These are phyloP conservation scores for Andricus curvator DNA, from an alignment of 2,888 invertebrate species.

Conservation along the genomic window DNA sequence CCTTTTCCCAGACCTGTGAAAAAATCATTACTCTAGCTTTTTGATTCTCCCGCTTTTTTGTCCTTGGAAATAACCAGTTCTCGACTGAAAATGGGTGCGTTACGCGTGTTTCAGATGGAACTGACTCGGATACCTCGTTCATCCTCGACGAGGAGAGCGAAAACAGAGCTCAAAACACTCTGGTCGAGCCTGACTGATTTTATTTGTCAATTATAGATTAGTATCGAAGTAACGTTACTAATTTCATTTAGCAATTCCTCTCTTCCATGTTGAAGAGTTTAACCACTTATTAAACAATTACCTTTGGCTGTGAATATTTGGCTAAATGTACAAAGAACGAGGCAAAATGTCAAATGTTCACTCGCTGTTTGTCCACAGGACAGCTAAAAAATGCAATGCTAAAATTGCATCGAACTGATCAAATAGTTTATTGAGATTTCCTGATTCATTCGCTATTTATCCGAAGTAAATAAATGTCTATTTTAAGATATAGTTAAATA, in stretches of 20 bases:
- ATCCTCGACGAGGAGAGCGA: slow-evolving; percentile 64
- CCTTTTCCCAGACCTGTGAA: neutral
- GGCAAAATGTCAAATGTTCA: slow-evolving; percentile 2
- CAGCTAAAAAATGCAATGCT: neutral
- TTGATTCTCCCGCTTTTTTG: neutral
- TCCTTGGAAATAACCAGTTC: neutral
- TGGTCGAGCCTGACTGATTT: slow-evolving; percentile 58
- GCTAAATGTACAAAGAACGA: neutral
- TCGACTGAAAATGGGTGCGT: slow-evolving; percentile 6
- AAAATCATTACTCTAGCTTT: neutral
- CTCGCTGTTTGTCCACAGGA: neutral
- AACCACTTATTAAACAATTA: slow-evolving; percentile 8
- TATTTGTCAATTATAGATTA: slow-evolving; percentile 6
- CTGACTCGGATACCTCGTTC: slow-evolving; percentile 63
- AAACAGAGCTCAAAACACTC: slow-evolving; percentile 57
- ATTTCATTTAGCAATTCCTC: neutral
- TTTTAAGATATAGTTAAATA: neutral
- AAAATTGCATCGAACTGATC: neutral
- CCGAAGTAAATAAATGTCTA: neutral
- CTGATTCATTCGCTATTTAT: neutral
- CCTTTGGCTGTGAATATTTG: slow-evolving; percentile 3
- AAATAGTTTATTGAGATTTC: neutral
- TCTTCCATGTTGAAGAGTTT: neutral
- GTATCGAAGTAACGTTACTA: slow-evolving; percentile 18
- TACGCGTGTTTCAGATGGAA: slow-evolving; percentile 66